Evolutionary conservation across 1,140 invertebrate species (phyloP).

Genomic region (Metopolophium dirhodum): DNA sequence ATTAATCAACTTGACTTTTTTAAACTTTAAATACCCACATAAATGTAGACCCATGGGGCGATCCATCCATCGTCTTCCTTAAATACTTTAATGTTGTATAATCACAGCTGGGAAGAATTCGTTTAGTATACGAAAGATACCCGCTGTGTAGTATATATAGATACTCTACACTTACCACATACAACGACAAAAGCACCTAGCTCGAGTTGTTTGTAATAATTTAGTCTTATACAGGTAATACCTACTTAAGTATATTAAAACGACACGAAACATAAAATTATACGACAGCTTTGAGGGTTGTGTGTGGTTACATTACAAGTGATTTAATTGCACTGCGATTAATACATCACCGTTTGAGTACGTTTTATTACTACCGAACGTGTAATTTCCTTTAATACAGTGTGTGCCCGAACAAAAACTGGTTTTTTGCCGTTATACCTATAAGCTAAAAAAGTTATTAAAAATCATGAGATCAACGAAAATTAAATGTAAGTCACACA

Average conservation of each 20-base stretch:
- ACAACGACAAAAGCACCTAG: not conserved
- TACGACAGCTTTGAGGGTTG: not conserved
- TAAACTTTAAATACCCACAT: not conserved
- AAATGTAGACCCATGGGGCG: not conserved
- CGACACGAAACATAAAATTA: not conserved
- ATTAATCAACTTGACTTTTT: constrained; percentile 2
- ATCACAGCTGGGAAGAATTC: not conserved
- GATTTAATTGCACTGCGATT: not conserved
- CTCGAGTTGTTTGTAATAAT: not conserved
- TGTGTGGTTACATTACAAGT: not conserved
- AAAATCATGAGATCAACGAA: too few relatives aligned
- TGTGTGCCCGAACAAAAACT: too few relatives aligned
- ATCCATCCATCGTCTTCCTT: not conserved
- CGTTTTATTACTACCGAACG: not conserved
- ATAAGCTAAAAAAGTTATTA: too few relatives aligned
- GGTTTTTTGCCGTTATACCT: too few relatives aligned
- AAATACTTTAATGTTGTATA: not conserved
- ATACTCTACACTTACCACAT: not conserved
- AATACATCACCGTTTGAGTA: not conserved
- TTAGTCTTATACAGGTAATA: not conserved
- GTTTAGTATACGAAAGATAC: not conserved
- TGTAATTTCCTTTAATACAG: not conserved
- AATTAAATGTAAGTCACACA: too few relatives aligned
- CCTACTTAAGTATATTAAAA: not conserved
- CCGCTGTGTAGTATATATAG: not conserved